These are phyloP conservation scores for Hypena proboscidalis DNA, from an alignment of 2,888 invertebrate genomes.

Conservation along the genomic window DNA sequence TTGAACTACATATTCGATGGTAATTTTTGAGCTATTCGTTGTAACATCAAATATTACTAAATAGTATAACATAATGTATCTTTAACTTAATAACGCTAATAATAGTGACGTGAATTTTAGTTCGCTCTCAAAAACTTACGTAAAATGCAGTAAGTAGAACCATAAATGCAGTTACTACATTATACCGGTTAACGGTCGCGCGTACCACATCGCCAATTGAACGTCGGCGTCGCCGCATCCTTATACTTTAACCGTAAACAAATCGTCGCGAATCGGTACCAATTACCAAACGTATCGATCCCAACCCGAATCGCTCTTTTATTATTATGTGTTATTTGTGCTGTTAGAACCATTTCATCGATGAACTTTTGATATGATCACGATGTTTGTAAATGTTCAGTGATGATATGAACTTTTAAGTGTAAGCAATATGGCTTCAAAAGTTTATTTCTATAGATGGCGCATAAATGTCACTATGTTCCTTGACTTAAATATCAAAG, in stretches of 20 bases:
- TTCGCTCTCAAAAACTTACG: not conserved
- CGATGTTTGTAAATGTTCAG: conserved; percentile 4
- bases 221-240: conserved; percentile 50
- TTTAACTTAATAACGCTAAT: not conserved
- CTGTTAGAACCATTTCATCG: conserved; percentile 4
- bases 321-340: conserved; percentile 5
- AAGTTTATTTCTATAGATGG: too few species aligned
- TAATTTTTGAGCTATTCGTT: too few species aligned
- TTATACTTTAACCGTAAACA: conserved; percentile 49
- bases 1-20: too few species aligned
- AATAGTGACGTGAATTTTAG: too few species aligned
- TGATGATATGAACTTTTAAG: too few species aligned
- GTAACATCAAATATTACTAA: too few species aligned
- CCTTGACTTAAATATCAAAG: too few species aligned
- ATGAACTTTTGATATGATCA: conserved; percentile 5
- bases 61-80: too few species aligned
- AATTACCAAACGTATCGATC: conserved; percentile 49
- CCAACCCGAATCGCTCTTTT: conserved; percentile 13
- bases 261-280: conserved; percentile 49
- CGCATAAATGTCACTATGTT: too few species aligned
- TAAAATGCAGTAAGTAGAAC: conserved; percentile 20
- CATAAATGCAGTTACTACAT: conserved; percentile 37
- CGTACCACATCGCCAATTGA: conserved; percentile 57
- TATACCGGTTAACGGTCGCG: conserved; percentile 43
- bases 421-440: too few species aligned